Evolutionary conservation across 2,113 vertebrate genomes (phyloP), one percentile per base, ranked within the genome.

Genomic region (Aphyosemion australe): DNA sequence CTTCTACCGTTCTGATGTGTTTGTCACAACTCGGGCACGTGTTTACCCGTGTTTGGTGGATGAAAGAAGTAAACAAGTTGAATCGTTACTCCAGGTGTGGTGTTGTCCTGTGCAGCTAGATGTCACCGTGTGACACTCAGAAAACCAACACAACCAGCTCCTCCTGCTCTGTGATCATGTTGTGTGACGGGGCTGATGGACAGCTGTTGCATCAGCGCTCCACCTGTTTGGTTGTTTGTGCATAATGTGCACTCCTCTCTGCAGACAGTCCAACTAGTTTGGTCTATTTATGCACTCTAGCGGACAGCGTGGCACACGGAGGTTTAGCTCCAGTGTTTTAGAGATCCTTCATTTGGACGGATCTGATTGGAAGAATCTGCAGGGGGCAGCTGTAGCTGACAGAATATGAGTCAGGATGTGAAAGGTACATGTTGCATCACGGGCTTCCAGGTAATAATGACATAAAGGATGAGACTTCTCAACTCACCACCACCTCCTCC

Each of bases 71-170:
- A 69, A 86, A 87, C 55, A 18, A 26, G 26, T 26, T 56, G 45
- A 87, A 53, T 79, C 62, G 76, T 81, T 83, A 63, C 80, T 85
- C 83, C 80, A 87, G 90, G 78, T 88, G 76, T 69, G 77, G 76
- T 65, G 67, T 63, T 74, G 70, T 45, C 50, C 54, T n/a, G 31
- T 42, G 62, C 61, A 68, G 79, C 55, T 67, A 59, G 62, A 64
- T 83, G 72, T 87, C 67, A 76, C 65, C 67, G 46, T 85, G 79
- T 74, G 77, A 72, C 54, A 51, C 69, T 71, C 69, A 12, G 31
- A 50, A 57, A 79, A 86, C 58, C 51, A 3, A 82, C 84, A 64
- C 72, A 83, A 85, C 82, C 76, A 64, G 86, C 79, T 87, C 76
- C 54, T 69, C 82, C 69, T 65, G 76, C 84, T 86, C 78, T 87